Conservation (phyloP, 2,113 vertebrate genomes). For the Daboia siamensis region DNA sequence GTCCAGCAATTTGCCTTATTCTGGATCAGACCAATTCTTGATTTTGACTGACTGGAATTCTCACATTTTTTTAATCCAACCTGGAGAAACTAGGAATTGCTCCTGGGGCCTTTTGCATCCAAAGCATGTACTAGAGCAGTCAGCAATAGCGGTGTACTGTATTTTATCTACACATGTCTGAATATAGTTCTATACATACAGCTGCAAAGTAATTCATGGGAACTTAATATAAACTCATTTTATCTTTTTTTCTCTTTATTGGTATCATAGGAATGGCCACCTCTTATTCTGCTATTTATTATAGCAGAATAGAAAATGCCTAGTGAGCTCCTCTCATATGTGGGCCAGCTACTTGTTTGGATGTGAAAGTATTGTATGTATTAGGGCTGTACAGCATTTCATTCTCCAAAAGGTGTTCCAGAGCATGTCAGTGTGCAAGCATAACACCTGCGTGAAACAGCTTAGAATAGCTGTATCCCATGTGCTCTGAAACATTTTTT, state of each 20-base stretch:
- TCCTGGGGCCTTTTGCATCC: neutral
- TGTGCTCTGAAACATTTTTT: neutral
- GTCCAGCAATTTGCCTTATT: neutral
- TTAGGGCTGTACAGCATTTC: neutral
- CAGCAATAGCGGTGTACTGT: neutral
- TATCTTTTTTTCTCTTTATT: neutral
- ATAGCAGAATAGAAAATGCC: neutral
- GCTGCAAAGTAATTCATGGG: neutral
- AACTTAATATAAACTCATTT: neutral
- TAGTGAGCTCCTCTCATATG: neutral
- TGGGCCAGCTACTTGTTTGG: neutral
- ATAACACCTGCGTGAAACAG: neutral
- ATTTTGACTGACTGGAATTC: neutral
- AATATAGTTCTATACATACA: neutral
- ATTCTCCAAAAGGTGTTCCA: neutral
- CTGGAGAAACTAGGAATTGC: neutral
- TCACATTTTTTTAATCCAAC: too few relatives aligned
- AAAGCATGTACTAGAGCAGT: neutral
- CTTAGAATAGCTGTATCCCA: neutral
- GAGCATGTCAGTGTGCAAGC: neutral
- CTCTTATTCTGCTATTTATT: neutral
- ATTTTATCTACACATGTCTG: neutral
- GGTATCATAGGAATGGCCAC: neutral
- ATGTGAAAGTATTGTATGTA: neutral
- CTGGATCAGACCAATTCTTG: neutral